These are phyloP conservation scores for Rhinichthys klamathensis DNA, from an alignment of 2,113 vertebrate genomes.

Conservation along the genomic window DNA sequence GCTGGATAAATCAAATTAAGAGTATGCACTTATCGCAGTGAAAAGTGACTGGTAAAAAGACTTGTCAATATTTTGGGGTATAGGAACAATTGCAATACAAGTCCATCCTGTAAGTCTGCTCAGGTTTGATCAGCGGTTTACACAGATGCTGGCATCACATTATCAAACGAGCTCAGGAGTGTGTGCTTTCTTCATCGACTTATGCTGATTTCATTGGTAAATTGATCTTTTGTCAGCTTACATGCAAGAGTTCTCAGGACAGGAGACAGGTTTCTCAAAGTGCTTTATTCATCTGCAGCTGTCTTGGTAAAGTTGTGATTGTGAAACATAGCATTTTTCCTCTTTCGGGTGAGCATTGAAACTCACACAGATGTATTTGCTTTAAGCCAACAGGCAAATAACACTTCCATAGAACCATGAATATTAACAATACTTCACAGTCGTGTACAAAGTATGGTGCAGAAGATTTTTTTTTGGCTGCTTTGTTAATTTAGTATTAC, in stretches of 20 bases:
- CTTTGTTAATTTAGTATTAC: conserved; percentile 38
- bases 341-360: not conserved
- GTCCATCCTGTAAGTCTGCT: conserved; percentile 1
- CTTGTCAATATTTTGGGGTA: not conserved
- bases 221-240: not conserved
- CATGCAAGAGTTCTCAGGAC: conserved; percentile 7
- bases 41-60: not conserved
- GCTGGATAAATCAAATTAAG: not conserved
- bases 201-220: not conserved
- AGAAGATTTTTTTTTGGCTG: conserved; percentile 66
- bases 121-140: not conserved
- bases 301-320: not conserved
- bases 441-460: conserved; percentile 60
- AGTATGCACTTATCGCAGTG: not conserved
- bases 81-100: not conserved
- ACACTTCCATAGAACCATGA: conserved; percentile 11
- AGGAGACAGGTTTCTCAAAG: conserved; percentile 1
- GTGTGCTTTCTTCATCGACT: not conserved
- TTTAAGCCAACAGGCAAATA: not conserved
- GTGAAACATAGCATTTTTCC: not conserved
- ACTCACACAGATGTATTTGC: not conserved
- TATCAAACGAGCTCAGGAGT: not conserved
- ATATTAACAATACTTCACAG: conserved; percentile 57
- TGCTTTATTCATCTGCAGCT: not conserved
- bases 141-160: conserved; percentile 7